Conservation (phyloP, 2,797 vertebrate genomes). For the Acanthurus leucopareius region DNA sequence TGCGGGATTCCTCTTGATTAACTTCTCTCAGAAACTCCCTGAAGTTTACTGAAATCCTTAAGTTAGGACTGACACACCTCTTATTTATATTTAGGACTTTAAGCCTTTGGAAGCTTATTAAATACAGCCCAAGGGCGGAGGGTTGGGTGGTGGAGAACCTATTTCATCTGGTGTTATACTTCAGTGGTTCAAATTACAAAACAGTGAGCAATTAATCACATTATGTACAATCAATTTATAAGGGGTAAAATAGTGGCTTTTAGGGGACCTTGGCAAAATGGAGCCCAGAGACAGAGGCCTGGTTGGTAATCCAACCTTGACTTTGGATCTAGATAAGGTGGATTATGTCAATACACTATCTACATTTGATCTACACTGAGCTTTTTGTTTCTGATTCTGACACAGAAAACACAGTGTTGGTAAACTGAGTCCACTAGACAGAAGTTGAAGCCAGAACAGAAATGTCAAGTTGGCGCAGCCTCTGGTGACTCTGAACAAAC, state of each 20-base stretch:
- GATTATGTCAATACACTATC: background rate
- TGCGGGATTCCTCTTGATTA: background rate
- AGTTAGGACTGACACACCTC: too few species aligned
- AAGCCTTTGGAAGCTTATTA: background rate
- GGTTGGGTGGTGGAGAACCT: background rate
- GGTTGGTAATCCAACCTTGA: background rate
- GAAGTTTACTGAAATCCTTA: too few species aligned
- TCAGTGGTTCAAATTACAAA: background rate
- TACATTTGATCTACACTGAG: constrained; percentile 1
- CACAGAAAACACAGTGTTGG: background rate
- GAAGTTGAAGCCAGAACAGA: constrained; percentile 3
- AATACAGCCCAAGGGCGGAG: background rate
- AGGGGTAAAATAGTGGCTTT: background rate
- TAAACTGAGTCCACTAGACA: background rate
- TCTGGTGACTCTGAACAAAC: constrained; percentile 48
- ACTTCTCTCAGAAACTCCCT: too few species aligned
- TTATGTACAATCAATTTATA: background rate
- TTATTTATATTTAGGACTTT: too few species aligned
- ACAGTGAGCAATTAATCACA: too few species aligned
- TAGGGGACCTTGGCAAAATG: background rate
- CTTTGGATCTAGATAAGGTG: background rate
- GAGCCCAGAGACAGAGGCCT: too few species aligned
- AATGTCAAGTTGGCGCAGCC: constrained; percentile 20
- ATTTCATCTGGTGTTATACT: background rate
- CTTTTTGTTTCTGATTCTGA: constrained; percentile 4